Base-by-base conservation (phyloP, 2,888 invertebrate species). In the Cetonia aurata region DNA sequence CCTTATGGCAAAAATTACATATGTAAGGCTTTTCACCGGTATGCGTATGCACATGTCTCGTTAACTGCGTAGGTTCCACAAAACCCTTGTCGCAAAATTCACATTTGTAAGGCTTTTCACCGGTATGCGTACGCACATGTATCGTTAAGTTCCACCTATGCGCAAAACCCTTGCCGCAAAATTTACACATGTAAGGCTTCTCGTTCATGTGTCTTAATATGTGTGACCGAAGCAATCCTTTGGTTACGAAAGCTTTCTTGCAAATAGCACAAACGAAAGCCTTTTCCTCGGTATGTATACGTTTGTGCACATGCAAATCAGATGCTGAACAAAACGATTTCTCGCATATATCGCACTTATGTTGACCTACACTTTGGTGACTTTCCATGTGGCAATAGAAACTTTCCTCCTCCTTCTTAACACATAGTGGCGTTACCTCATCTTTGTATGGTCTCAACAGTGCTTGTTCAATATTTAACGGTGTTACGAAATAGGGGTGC, bases 121-220 rank as follows among this genome's bases (percentile, higher is more conserved):
- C 79, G 0, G 79, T 78, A 67, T 82, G 82, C 57, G 75, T 75
- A 13, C 79, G 62, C 76, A 79, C 73, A 74, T 88, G 88, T 66
- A 87, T 86, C 3, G 86, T 87, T 6, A 88, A 79, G 0, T 25
- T 4, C 1, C 4, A 25, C 87, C 86, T 85, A 52, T 88, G 88
- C 0, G 87, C 85, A 76, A 89, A 87, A 37, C 86, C 86, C 73
- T 87, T 88, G 0, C 86, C 87, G 74, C 90, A 89, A 0, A 85
- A 79, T 0, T 85, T 79, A 73, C 88, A 88, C 0, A 86, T 79
- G 50, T 86, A 86, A 19, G 85, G 86, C 73, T 86, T 87, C 31
- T 87, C 86, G 0, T 86, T 87, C 12, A 86, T 87, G 71, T 88
- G 88, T 60, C 86, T 87, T 0, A 85, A 78, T 85, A 86, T 85